A percentile compares a stretch with the other conserved stretches of the same genome.
phyloP scores from a whole-genome alignment of 2,797 vertebrate genomes.

The Staurois parvus region DNA sequence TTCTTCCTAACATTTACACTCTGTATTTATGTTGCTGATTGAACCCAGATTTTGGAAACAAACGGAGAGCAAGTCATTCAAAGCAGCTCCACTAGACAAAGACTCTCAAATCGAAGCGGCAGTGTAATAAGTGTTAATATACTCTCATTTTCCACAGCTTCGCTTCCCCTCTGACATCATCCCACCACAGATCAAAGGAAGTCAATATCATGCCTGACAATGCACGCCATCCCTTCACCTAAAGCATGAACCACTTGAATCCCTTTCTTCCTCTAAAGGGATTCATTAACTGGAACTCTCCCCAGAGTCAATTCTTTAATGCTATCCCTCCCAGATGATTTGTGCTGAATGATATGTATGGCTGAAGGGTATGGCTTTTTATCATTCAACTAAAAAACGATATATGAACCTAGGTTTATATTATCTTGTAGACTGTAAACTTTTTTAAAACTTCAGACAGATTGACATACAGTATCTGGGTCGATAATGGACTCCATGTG shows the following conservation, averaged over 20 bases:
- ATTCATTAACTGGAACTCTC: slow-evolving; percentile 8
- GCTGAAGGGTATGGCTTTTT: no score
- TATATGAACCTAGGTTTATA: no score
- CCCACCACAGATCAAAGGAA: slow-evolving; percentile 17
- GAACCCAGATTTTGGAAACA: slow-evolving; percentile 27
- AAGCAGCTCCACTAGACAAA: neutral
- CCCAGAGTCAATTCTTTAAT: neutral
- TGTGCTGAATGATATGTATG: slow-evolving; percentile 3
- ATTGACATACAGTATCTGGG: no score
- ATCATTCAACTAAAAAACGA: no score
- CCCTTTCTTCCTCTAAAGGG: slow-evolving; percentile 21
- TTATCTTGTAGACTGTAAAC: no score
- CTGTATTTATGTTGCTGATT: slow-evolving; percentile 25
- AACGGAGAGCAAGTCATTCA: neutral
- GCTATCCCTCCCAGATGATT: neutral
- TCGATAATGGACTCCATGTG: no score
- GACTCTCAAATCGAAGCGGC: neutral
- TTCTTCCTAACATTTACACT: slow-evolving; percentile 19
- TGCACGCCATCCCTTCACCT: neutral
- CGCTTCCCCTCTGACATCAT: slow-evolving; percentile 23
- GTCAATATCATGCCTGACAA: neutral
- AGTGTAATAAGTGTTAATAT: slow-evolving; percentile 5
- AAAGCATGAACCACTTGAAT: neutral
- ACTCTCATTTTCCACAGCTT: slow-evolving; percentile 5
- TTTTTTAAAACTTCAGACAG: no score